These are phyloP conservation scores for Acrocephalus scirpaceus DNA, from an alignment of 2,797 vertebrate species.

Conservation along the genomic window DNA sequence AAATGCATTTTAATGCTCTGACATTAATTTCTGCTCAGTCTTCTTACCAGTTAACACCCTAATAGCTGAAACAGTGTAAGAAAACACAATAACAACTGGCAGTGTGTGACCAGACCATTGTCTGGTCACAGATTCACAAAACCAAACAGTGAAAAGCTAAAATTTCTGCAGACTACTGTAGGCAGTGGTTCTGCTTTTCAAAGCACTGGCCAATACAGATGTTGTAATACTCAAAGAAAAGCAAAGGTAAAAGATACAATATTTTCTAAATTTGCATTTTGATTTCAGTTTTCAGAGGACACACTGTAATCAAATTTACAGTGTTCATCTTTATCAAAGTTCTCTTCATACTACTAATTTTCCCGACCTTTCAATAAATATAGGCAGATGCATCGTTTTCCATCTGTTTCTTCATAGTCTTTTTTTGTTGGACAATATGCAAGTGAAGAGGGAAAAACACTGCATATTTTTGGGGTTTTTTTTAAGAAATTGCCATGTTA, in stretches of 20 bases:
- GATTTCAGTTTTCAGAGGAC: neutral
- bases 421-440: neutral
- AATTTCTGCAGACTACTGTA: neutral
- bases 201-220: neutral
- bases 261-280: neutral
- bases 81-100: neutral
- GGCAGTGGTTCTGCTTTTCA: neutral
- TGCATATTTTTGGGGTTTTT: neutral
- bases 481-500: neutral
- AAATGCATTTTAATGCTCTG: slow-evolving; percentile 1
- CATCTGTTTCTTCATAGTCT: neutral
- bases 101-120: neutral
- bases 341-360: neutral
- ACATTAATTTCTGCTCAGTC: slow-evolving; percentile 6
- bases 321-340: neutral
- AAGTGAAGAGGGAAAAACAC: neutral
- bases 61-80: neutral
- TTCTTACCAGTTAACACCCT: neutral
- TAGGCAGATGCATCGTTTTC: neutral
- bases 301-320: neutral
- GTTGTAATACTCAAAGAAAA: neutral
- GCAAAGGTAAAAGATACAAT: neutral
- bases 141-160: neutral
- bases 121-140: neutral
- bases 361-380: neutral